Base-by-base conservation (phyloP, 2,113 vertebrate species). In the Grammomys surdaster region DNA sequence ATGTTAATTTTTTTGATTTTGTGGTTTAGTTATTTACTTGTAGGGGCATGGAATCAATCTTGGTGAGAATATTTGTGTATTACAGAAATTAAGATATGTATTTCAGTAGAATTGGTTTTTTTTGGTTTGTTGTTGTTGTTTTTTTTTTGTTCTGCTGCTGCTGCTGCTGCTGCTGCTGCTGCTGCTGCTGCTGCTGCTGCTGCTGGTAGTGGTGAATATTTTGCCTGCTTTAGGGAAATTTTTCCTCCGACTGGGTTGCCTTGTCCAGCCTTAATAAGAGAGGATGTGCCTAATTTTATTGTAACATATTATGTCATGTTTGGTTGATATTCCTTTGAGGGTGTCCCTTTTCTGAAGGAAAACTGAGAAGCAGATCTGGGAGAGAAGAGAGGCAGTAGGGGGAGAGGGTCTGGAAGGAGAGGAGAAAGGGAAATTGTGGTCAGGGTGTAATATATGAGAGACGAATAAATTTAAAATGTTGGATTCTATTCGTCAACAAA, bases 401-500 rank as follows among this genome's bases (percentile, higher is more conserved):
- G 17, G 9, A 43, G 9, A 24, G 8, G n/a, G 20, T 4, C n/a
- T 73, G n/a, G 72, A 40, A 73, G 20, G 9, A 73, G n/a, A 43
- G 19, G n/a, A 19, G 36, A 36, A 7, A n/a, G 70, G 70, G 7
- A n/a, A 72, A n/a, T 31, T n/a, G 0, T 8, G 17, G 16, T 72
- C 7, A 17, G 6, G 33, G 14, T n/a, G 5, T 70, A n/a, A 17
- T 70, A 17, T 70, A 72, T 72, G 33, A 72, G 36, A 72, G 7
- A n/a, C 20, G 36, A 20, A 19, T n/a, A 72, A 13, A 19, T 43
- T 73, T 22, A 3, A 40, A 40, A 43, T 5, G 20, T 24, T 43
- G 22, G n/a, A 43, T 24, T n/a, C 4, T 58, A 80, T 56, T 60
- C 54, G 24, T 86, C 77, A 95, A 82, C 94, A 46, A 97, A 90